A percentile compares a stretch with the other conserved stretches of the same genome.
Conservation (phyloP, 30 jellyfish, hydroid and myxozoan species). For the Turritopsis rubra region DNA sequence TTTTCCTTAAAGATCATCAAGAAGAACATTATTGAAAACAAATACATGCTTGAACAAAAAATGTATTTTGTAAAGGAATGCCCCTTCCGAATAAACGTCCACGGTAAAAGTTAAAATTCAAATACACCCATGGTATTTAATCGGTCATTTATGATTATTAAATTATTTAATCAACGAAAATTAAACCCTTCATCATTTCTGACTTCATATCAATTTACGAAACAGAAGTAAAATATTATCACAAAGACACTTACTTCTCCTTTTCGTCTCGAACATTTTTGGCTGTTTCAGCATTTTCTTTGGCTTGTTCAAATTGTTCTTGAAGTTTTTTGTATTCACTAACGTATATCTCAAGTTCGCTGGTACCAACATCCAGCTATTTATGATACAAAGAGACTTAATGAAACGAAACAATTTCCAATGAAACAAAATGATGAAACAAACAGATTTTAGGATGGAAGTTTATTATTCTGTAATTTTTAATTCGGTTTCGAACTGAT, state of each 20-base stretch:
- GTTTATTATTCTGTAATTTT: background rate
- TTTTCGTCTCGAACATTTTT: conserved; percentile 31
- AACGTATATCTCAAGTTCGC: conserved; percentile 76
- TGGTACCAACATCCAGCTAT: conserved; percentile 74
- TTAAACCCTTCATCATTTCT: too few relatives aligned
- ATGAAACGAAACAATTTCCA: background rate
- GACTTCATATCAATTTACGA: background rate
- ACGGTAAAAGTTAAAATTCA: too few relatives aligned
- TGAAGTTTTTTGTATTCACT: conserved; percentile 59
- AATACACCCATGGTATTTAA: too few relatives aligned
- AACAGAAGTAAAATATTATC: background rate
- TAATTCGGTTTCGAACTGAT: conserved; percentile 4
- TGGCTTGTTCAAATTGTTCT: conserved; percentile 55
- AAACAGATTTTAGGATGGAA: too few relatives aligned
- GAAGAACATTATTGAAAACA: too few relatives aligned
- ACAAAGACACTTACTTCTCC: conserved; percentile 34
- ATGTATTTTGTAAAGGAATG: too few relatives aligned
- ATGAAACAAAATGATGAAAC: background rate
- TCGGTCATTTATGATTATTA: too few relatives aligned
- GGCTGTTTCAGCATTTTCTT: conserved; percentile 46
- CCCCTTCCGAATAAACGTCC: too few relatives aligned
- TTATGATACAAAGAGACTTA: background rate
- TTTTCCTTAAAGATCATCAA: too few relatives aligned
- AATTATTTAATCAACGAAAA: too few relatives aligned
- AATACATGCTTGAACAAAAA: too few relatives aligned